Evolutionary conservation across 2,113 vertebrate genomes (phyloP), one percentile per base, ranked within the genome.

Genomic region (Antigone vipio): DNA sequence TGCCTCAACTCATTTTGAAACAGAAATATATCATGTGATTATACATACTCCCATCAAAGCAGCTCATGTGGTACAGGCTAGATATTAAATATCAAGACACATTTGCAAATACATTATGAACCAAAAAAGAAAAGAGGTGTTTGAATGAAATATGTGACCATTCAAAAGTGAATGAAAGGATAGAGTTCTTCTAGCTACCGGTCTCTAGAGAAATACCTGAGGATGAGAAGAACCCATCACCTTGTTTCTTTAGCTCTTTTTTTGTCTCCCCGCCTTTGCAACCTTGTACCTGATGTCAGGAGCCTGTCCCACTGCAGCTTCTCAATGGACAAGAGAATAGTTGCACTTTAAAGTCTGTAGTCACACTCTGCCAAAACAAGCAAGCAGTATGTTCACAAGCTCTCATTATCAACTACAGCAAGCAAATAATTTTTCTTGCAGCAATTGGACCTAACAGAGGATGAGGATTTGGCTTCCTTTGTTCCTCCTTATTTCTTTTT

Each of bases 291-390:
- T 78, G 47, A 67, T 66, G 12, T 72, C 86, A 91, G 49, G 29
- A 93, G 40, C 15, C 30, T 35, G 7, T 82, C 42, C 8, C 22
- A 34, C 27, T 60, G 29, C 35, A 67, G 11, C 11, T 52, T 52
- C 18, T n/a, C 9, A 44, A 64, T 9, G 12, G 58, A 67, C 42
- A 52, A 85, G 47, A 47, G 38, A 85, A 56, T 29, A 74, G 15
- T 12, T 52, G 10, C 11, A 17, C 22, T 77, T 76, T 60, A 23
- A 66, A 85, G 78, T 50, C n/a, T 75, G 32, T 66, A 83, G n/a
- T 55, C 55, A 34, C 3, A 20, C 35, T 42, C 5, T 32, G 71
- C 75, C 93, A 92, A 92, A 92, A 83, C 27, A 91, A 94, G 56
- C 38, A 77, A 81, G 27, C 45, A 88, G 15, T 32, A 29, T 77